Base-by-base conservation (phyloP, 2,113 vertebrate species). In the Ploceus nigricollis region DNA sequence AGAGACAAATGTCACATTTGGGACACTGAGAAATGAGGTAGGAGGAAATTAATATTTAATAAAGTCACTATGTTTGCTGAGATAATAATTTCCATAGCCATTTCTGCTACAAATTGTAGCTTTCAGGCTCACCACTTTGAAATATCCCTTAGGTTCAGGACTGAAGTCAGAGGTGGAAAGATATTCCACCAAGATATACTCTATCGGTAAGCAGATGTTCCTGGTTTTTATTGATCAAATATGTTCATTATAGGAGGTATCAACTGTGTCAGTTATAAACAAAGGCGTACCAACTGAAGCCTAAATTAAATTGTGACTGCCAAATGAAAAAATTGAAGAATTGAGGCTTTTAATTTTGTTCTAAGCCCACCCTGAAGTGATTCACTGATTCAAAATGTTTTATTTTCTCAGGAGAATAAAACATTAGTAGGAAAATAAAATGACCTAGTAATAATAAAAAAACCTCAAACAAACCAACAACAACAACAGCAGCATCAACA, bases 331-430 rank as follows among this genome's bases (percentile, higher is more conserved):
- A 79, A 91, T 3, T 37, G 6, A 82, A 63, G 21, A 75, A 76
- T 8, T 44, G 24, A 68, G 44, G 33, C 20, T 64, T 71, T 45
- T 91, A 48, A 53, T 90, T 80, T 93, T 72, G 13, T 56, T 86
- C 42, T 39, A 89, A 53, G 15, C 12, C 91, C 24, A 76, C n/a
- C 7, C 12, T 23, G 30, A 79, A 89, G 4, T 60, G 53, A 54
- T 82, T 80, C 6, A 45, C 3, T 37, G 30, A 39, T 68, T 83
- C 20, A 87, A 69, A 87, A 69, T 4, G 2, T 42, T 68, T 72
- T 3, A 24, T 91, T 83, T 93, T 54, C n/a, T 87, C 53, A 76
- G 28, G n/a, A 91, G 39, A 80, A 79, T 42, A 57, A 54, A 77
- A 15, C 21, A 37, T 50, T 57, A 48, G 11, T 17, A 48, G n/a